A percentile compares a stretch with the other conserved stretches of the same genome.
Conservation (phyloP, 2,797 vertebrate genomes). For the Thalassophryne amazonica region DNA sequence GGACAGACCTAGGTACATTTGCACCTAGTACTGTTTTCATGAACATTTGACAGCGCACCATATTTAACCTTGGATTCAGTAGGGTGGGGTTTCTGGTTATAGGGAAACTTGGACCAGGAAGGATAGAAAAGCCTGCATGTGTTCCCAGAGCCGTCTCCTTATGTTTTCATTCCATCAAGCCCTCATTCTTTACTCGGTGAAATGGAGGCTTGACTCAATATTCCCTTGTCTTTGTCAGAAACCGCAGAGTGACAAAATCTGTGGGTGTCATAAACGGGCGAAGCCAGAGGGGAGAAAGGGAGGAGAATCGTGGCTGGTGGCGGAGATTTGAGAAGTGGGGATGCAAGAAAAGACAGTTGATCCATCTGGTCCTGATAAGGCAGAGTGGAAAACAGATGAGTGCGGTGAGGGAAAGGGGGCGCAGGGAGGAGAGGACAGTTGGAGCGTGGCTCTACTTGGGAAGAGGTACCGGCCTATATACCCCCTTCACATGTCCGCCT, state of each 20-base stretch:
- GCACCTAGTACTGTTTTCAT: no score
- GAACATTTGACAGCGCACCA: no score
- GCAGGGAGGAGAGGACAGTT: conserved; percentile 5
- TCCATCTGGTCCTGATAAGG: conserved; percentile 92
- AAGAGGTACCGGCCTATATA: no score
- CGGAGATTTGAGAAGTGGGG: conserved; percentile 40
- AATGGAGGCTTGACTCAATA: conserved; percentile 83
- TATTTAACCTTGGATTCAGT: no score
- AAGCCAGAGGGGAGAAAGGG: conserved; percentile 58
- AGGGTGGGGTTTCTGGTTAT: no score
- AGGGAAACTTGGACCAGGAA: conserved; percentile 28
- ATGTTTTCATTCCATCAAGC: conserved; percentile 37
- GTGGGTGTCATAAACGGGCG: conserved; percentile 83
- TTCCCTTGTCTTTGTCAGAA: conserved; percentile 84
- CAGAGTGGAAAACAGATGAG: conserved; percentile 88
- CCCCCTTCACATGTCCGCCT: no score
- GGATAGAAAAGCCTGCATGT: conserved; percentile 58
- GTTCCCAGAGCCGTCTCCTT: conserved; percentile 40
- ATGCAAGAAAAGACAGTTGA: conserved; percentile 82
- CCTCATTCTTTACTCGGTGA: conserved; percentile 73
- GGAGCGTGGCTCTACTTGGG: conserved; percentile 38
- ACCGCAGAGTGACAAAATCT: conserved; percentile 94
- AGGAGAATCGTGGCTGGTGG: conserved; percentile 70
- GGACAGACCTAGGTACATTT: no score
- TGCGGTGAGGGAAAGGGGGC: conserved; percentile 63